Evolutionary conservation across 1,140 invertebrate genomes (phyloP), one percentile per base, ranked within the genome.

Genomic region (Calliopsis andreniformis): DNA sequence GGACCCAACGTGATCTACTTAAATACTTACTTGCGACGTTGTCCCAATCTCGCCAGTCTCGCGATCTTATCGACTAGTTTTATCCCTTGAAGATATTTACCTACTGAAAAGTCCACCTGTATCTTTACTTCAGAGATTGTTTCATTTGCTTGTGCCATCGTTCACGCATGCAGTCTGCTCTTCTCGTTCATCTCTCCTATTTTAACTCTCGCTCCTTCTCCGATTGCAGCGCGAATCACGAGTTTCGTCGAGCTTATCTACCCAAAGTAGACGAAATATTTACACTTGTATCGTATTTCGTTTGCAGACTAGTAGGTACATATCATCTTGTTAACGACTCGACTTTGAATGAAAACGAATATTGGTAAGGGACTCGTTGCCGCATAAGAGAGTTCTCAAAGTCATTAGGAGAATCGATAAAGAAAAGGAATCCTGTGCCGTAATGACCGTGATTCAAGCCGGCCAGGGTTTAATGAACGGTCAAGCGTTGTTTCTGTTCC

Each of bases 391-490:
- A n/a, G n/a, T n/a, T n/a, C 20, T 18, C 43, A 14, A 45, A 23
- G 23, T 39, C 67, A 25, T n/a, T 35, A 8, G 20, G 25, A 14
- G 49, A 49, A 64, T 63, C 28, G 58, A 43, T 76, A 76, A 62
- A 56, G n/a, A 39, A 49, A 45, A 53, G 47, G 28, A 63, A 71
- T 62, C 72, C 72, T 16, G n/a, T 73, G 69, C 42, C 59, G 73
- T 67, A 51, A 77, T 70, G 75, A 62, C 66, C 67, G 49, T 61
- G 25, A 53, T 77, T 77, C 75, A 55, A n/a, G 32, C 73, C 23
- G 35, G 18, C 42, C 23, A 18, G 59, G 51, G 67, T 72, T 78
- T 78, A 78, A 78, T 61, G 76, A 78, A 78, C 56, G 68, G 39
- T 51, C 68, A 28, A 20, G 28, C 42, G 30, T 62, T 80, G 69